Evolutionary conservation across 1,140 invertebrate species (phyloP), one percentile per base, ranked within the genome.

Genomic region (Bactericera cockerelli): DNA sequence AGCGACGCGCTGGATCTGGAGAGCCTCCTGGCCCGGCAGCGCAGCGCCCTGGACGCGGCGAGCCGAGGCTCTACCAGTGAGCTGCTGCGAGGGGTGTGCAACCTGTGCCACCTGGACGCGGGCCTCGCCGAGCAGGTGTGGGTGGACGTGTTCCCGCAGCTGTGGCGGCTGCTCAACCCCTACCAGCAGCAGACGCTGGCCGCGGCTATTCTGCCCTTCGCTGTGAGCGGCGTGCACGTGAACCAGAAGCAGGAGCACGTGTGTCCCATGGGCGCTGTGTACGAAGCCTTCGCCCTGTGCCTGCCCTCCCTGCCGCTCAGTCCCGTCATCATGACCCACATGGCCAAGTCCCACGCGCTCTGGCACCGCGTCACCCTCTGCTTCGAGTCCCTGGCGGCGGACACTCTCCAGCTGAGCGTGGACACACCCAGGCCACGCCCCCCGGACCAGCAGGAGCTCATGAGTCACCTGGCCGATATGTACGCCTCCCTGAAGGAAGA

Each of bases 241-340:
- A 93, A 98, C 71, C 93, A 98, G 70, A 91, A 92, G 67, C 92
- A 97, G 68, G 88, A 86, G 64, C 84, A 87, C 65, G 89, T 88
- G 0, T 94, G 89, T 70, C 87, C 93, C 0, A 78, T 96, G 0
- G 89, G 90, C 60, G 94, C 91, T 0, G 95, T 98, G 68, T 82
- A 93, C 3, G 94, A 98, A 74, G 86, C 88, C 0, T 70, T 97
- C 2, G 82, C 87, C 0, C 79, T 84, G 25, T 97, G 93, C 70
- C 80, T 82, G 60, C 93, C 93, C 1, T 76, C 86, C 0, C 79
- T 97, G 42, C 79, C 81, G 26, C 85, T 98, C 59, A 81, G 85
- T 65, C 89, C 93, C 61, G 77, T 80, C 8, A 72, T 90, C 38
- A 83, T 91, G 79, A 84, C 86, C 67, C 98, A 97, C 68, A 69